phyloP scores from a whole-genome alignment of 2,888 invertebrate species.

The Agrotis puta region DNA sequence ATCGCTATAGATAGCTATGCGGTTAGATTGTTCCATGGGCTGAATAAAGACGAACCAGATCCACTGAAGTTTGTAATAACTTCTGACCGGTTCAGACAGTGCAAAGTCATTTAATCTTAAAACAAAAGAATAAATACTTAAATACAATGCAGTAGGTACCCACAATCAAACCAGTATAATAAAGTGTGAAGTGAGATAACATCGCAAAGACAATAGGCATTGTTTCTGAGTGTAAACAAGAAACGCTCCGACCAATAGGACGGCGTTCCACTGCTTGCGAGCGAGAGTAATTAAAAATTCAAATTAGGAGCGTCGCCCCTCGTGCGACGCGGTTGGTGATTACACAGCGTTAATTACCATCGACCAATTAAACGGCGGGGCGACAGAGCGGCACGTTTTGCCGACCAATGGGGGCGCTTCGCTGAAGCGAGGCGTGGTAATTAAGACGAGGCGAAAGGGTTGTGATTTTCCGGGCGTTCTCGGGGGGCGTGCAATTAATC shows the following conservation, averaged over 20 bases:
- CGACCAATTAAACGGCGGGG: constrained; percentile 88
- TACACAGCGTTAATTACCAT: constrained; percentile 88
- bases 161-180: constrained; percentile 58
- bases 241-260: constrained; percentile 81
- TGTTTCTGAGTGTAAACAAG: constrained; percentile 79
- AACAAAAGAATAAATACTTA: constrained; percentile 47
- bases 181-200: constrained; percentile 65
- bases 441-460: constrained; percentile 89
- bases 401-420: constrained; percentile 83
- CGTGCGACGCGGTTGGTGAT: constrained; percentile 85
- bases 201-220: constrained; percentile 81
- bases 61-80: constrained; percentile 1
- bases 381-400: constrained; percentile 76
- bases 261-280: constrained; percentile 65
- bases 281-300: constrained; percentile 88
- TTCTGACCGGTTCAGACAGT: constrained; percentile 34
- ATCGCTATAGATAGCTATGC: constrained; percentile 28
- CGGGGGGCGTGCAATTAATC: constrained; percentile 85
- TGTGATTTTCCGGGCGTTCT: constrained; percentile 88
- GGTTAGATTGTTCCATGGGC: constrained; percentile 5
- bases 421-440: constrained; percentile 90
- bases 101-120: constrained; percentile 37
- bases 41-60: constrained; percentile 1
- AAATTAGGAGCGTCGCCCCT: constrained; percentile 88
- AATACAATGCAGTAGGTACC: constrained; percentile 51